Evolutionary conservation across 2,888 invertebrate species (phyloP).

Genomic region (Mamestra brassicae): DNA sequence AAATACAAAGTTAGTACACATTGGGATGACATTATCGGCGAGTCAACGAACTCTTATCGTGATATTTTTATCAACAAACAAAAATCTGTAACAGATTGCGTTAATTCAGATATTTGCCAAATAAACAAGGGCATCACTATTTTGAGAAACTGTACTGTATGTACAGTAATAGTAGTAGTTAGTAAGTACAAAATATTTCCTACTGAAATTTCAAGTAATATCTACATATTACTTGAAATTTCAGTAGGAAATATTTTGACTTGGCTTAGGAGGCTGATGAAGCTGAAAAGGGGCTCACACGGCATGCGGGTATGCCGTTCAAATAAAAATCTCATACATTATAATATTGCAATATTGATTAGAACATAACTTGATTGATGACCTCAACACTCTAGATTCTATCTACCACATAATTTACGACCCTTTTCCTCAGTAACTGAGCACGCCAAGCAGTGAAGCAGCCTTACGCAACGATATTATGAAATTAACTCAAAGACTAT

Average conservation of each 20-base stretch:
- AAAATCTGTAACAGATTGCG: slow-evolving; percentile 30
- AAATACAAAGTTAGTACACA: background rate
- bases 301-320: too few relatives aligned
- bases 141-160: too few relatives aligned
- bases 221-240: too few relatives aligned
- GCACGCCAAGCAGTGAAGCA: slow-evolving; percentile 6
- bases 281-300: too few relatives aligned
- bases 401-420: background rate
- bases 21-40: slow-evolving; percentile 35
- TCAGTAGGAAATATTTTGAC: too few relatives aligned
- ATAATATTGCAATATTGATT: too few relatives aligned
- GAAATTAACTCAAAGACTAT: slow-evolving; percentile 31
- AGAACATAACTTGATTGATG: too few relatives aligned
- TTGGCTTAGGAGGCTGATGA: too few relatives aligned
- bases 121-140: slow-evolving; percentile 16
- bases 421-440: slow-evolving; percentile 11
- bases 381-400: background rate
- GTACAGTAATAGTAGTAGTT: too few relatives aligned
- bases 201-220: too few relatives aligned
- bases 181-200: too few relatives aligned
- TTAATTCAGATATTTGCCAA: slow-evolving; percentile 8
- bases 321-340: too few relatives aligned
- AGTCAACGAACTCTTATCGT: slow-evolving; percentile 53
- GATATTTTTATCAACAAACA: slow-evolving; percentile 34
- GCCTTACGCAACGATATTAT: slow-evolving; percentile 27